Conservation (phyloP, 2,888 invertebrate genomes). For the Torymus auratus region DNA sequence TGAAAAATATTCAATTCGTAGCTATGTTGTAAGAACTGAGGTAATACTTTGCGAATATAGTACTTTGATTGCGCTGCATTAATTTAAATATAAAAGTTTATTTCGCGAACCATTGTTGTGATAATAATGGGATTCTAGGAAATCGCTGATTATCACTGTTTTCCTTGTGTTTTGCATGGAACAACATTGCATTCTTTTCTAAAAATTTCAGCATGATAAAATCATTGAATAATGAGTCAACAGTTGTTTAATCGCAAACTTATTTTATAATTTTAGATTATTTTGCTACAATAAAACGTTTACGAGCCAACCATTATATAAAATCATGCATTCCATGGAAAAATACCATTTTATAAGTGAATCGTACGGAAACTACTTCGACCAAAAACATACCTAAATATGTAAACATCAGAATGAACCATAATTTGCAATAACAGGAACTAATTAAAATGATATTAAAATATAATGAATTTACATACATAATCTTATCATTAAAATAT, state of each 20-base stretch:
- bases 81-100: conserved; percentile 41
- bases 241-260: conserved; percentile 8
- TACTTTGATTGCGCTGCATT: background rate
- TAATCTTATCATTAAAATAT: too few relatives aligned
- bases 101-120: conserved; percentile 17
- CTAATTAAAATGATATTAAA: too few relatives aligned
- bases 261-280: background rate
- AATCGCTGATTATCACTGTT: conserved; percentile 37
- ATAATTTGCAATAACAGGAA: too few relatives aligned
- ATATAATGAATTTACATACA: too few relatives aligned
- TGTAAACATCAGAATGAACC: too few relatives aligned
- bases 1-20: too few relatives aligned
- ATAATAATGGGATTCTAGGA: conserved; percentile 38
- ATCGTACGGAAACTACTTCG: too few relatives aligned
- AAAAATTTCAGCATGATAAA: conserved; percentile 32
- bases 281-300: conserved; percentile 13
- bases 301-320: background rate
- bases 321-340: too few relatives aligned
- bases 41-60: too few relatives aligned
- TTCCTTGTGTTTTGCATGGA: conserved; percentile 25
- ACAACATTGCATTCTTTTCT: conserved; percentile 17
- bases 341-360: too few relatives aligned
- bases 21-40: too few relatives aligned
- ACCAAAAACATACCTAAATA: too few relatives aligned
- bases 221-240: conserved; percentile 15